Evolutionary conservation across 2,797 vertebrate species (phyloP).

Genomic region (Eutrigla gurnardus): DNA sequence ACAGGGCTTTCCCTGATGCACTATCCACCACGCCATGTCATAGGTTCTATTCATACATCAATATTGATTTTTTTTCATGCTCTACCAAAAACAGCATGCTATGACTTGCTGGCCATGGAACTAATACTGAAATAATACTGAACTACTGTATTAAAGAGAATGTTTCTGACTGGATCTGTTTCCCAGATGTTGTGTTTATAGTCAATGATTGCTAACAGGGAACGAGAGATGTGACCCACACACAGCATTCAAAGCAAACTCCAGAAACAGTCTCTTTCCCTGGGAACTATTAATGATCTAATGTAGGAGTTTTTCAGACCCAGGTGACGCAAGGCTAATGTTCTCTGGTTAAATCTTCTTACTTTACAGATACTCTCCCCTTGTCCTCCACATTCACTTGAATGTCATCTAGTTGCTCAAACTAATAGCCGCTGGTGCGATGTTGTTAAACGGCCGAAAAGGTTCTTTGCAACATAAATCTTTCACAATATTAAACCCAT

Average conservation of each 20-base stretch:
- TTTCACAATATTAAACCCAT: not conserved
- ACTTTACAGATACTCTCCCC: not conserved
- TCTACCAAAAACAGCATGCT: not conserved
- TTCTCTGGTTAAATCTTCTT: not conserved
- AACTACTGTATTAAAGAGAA: not conserved
- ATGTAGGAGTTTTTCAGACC: not conserved
- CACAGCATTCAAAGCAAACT: constrained; percentile 8
- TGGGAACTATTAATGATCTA: constrained; percentile 4
- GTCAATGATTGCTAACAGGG: not conserved
- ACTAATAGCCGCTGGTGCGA: not conserved
- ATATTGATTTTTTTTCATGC: not conserved
- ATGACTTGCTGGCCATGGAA: not conserved
- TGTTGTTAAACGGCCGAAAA: not conserved
- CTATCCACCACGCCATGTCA: not conserved
- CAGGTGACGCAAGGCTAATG: not conserved
- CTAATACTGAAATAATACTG: not conserved
- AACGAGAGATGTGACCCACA: constrained; percentile 8
- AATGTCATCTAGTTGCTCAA: not conserved
- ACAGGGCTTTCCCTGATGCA: not conserved
- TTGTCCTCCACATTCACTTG: not conserved
- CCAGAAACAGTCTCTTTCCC: constrained; percentile 4
- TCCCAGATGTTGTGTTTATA: constrained; percentile 25
- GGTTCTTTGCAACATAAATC: not conserved
- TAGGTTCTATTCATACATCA: not conserved
- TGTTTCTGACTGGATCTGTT: constrained; percentile 19